Percentiles rank a stretch among this genome's conserved stretches.
Evolutionary conservation across 2,113 vertebrate genomes (phyloP).

Genomic region (Heterotilapia buettikoferi): DNA sequence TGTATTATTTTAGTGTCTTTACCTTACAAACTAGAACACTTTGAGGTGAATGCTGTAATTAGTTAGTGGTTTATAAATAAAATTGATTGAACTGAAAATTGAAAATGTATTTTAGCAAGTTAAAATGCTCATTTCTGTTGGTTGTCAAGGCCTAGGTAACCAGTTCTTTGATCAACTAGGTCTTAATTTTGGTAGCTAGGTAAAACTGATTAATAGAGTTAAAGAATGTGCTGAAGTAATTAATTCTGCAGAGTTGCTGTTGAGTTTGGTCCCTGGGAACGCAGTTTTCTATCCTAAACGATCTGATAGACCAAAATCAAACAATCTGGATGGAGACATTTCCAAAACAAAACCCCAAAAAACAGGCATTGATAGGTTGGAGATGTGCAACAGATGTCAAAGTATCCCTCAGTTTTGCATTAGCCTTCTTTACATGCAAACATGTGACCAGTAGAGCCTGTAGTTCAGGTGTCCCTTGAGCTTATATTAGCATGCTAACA

Average conservation of each 20-base stretch:
- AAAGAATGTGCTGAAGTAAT: neutral
- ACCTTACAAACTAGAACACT: neutral
- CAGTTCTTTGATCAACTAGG: neutral
- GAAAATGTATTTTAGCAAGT: fast-evolving
- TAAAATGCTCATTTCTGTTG: neutral
- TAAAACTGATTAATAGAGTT: neutral
- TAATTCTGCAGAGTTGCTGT: neutral
- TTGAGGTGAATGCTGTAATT: neutral
- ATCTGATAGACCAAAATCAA: neutral
- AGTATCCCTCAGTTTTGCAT: neutral
- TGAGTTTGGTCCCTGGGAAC: neutral
- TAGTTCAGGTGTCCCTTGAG: neutral
- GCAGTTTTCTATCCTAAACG: neutral
- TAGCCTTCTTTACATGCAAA: neutral
- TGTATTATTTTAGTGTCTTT: neutral
- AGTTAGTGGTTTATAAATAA: neutral
- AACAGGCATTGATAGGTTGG: neutral
- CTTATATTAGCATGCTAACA: neutral
- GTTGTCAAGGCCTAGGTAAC: neutral
- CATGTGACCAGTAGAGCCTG: neutral
- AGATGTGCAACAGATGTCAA: neutral
- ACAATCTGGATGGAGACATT: neutral
- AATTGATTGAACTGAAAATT: neutral
- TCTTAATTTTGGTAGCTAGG: neutral
- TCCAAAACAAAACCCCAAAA: neutral